Evolutionary conservation across 2,888 invertebrate species (phyloP).

Genomic region (Agonopterix alstromeriana): DNA sequence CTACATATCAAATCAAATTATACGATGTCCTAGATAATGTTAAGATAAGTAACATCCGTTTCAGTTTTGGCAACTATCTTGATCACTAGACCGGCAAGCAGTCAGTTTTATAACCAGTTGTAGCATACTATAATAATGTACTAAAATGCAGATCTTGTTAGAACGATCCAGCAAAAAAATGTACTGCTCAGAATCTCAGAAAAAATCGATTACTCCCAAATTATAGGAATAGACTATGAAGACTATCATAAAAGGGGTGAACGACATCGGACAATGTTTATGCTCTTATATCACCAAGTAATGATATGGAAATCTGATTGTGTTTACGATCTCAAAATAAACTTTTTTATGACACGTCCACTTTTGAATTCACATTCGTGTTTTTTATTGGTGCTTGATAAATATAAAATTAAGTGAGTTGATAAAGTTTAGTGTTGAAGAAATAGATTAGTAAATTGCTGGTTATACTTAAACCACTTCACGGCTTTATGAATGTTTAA

Average conservation of each 20-base stretch:
- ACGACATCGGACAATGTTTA: constrained; percentile 39
- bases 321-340: constrained; percentile 35
- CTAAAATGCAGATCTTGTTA: too few species aligned
- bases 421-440: constrained; percentile 8
- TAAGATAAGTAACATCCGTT: not conserved
- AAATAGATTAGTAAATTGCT: too few species aligned
- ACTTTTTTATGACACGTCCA: constrained; percentile 34
- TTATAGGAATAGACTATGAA: constrained; percentile 23
- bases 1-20: too few species aligned
- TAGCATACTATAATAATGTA: constrained; percentile 7
- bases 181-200: too few species aligned
- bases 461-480: too few species aligned
- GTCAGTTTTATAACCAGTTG: not conserved
- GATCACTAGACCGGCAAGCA: not conserved
- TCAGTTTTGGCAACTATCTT: not conserved
- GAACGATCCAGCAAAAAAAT: too few species aligned
- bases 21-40: too few species aligned
- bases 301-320: constrained; percentile 47
- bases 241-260: constrained; percentile 31
- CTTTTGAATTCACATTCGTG: constrained; percentile 25
- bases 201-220: constrained; percentile 19
- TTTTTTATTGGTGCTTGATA: constrained; percentile 33
- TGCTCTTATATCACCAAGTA: constrained; percentile 28
- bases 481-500: not conserved
- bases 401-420: constrained; percentile 38